Base-by-base conservation (phyloP, 2,113 vertebrate species). In the Acrocephalus kingi region DNA sequence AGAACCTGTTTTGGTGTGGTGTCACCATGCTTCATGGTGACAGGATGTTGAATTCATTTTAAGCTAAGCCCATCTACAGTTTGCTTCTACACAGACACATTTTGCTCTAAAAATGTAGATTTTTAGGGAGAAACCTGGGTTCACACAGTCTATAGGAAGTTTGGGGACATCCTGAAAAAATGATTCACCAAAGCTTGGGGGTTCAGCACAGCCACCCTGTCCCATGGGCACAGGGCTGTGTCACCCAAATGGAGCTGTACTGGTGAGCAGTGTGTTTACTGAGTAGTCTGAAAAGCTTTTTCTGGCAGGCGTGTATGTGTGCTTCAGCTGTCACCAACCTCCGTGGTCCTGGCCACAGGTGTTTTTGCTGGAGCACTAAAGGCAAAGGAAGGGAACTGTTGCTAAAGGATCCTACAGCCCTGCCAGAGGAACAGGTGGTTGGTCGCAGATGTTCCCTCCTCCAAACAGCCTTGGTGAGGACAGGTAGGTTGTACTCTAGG, bases 41-140 rank as follows among this genome's bases (percentile, higher is more conserved):
- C 35, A 49, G 17, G 10, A 37, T 49, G 39, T 58, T 20, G 56
- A 74, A 61, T 45, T 82, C 14, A 5, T 23, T 0, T 0, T 33
- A 45, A 49, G 14, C 62, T 82, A 33, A 74, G 49, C 51, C 33
- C 15, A 6, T 37, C 10, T 9, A 13, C 3, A 10, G 3, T 76
- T 77, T 76, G 18, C 45, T 76, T 76, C 31, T n/a, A 27, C 76
- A 21, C 8, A 68, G 49, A 23, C 30, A 24, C 20, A 64, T 89
- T 59, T 54, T 81, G 21, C 35, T 87, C 35, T 84, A 0, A 37
- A 64, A 33, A 35, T 37, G 24, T 10, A 31, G 33, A 54, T 20
- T 41, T 68, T 27, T 37, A 5, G 49, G 43, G 54, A 59, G 78
- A 73, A 59, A 54, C 7, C 37, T 49, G 39, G 21, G 5, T 51